These are phyloP conservation scores for Tetragnatha versicolor DNA, from an alignment of 1,140 invertebrate species.

Conservation along the genomic window DNA sequence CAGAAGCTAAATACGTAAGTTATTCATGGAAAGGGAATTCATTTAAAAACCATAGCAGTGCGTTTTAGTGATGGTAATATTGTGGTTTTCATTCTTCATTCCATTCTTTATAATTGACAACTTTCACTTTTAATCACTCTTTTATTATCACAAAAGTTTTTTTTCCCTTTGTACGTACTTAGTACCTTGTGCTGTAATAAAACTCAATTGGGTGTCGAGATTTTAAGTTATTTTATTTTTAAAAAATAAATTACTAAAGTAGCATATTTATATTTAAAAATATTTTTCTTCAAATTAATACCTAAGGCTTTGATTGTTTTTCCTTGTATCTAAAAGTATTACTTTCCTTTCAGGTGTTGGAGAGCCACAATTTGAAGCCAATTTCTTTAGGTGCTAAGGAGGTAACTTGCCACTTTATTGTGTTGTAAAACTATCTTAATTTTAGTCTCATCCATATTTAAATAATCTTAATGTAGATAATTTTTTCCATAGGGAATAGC, in stretches of 20 bases:
- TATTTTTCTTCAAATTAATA: background rate
- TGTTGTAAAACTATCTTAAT: background rate
- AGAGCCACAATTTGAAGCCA: slow-evolving; percentile 45
- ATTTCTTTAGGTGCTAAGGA: slow-evolving; percentile 34
- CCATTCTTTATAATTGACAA: background rate
- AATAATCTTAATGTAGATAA: slow-evolving; percentile 53
- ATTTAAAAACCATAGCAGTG: background rate
- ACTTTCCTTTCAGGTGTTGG: slow-evolving; percentile 34
- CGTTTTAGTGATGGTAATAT: background rate
- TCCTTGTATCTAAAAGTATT: too few relatives aligned
- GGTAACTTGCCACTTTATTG: slow-evolving; percentile 34
- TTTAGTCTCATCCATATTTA: background rate
- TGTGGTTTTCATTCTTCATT: background rate
- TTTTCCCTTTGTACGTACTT: too few relatives aligned
- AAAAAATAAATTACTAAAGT: too few relatives aligned
- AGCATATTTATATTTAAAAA: background rate
- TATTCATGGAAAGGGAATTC: background rate
- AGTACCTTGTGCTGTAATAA: too few relatives aligned
- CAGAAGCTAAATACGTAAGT: slow-evolving; percentile 72
- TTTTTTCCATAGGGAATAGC: slow-evolving; percentile 69
- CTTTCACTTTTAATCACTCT: background rate
- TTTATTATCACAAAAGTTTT: too few relatives aligned
- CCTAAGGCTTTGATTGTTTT: too few relatives aligned
- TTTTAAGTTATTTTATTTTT: too few relatives aligned
- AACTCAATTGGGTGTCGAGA: too few relatives aligned